Conservation (phyloP, 2,113 vertebrate species). For the Taxidea taxus region DNA sequence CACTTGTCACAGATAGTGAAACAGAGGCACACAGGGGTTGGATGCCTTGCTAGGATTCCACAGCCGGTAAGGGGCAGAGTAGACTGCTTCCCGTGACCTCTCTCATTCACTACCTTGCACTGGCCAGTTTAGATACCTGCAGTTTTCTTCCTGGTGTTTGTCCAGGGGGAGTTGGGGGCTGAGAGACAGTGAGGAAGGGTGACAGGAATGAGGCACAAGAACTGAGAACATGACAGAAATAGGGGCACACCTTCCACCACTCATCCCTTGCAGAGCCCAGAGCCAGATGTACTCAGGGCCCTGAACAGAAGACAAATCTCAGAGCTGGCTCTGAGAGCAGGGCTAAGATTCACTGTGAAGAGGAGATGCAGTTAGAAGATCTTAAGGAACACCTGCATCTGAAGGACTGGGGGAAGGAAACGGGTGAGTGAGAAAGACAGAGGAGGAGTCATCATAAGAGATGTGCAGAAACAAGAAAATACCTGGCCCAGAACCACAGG, state of each 20-base stretch:
- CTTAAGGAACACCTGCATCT: accelerated
- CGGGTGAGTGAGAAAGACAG: accelerated
- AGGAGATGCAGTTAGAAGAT: not conserved
- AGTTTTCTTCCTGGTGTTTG: not conserved
- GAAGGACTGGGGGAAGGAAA: not conserved
- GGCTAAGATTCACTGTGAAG: not conserved
- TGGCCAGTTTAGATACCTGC: not conserved
- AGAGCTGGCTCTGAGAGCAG: too few relatives aligned
- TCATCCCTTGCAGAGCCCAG: not conserved
- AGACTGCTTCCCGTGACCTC: accelerated
- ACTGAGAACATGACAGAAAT: not conserved
- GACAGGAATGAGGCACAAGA: not conserved
- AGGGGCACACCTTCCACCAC: not conserved
- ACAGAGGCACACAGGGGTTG: not conserved
- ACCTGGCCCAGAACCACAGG: accelerated
- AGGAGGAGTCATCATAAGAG: not conserved
- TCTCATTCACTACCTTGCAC: accelerated
- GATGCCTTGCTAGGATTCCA: not conserved
- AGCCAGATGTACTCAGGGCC: too few relatives aligned
- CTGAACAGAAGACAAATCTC: not conserved
- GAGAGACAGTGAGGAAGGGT: not conserved
- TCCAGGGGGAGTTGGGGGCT: not conserved
- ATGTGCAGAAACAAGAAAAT: not conserved
- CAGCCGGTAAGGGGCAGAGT: too few relatives aligned
- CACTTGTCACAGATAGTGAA: not conserved